Evolutionary conservation across 2,888 invertebrate species (phyloP).

Genomic region (Andrena dorsata): DNA sequence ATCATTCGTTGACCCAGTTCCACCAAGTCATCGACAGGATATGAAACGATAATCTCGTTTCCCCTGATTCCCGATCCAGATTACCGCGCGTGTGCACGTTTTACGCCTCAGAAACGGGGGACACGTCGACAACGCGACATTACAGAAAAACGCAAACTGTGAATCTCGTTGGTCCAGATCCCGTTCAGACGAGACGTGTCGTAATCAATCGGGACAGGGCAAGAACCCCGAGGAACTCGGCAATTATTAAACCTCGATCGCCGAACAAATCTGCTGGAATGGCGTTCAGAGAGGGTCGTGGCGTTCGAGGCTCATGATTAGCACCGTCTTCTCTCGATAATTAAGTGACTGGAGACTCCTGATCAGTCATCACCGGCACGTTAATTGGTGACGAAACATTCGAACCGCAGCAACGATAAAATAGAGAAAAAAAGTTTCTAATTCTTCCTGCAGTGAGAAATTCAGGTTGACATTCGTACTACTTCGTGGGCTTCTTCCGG

Average conservation of each 20-base stretch:
- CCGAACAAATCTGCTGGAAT: background rate
- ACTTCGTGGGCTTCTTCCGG: background rate
- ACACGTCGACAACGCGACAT: background rate
- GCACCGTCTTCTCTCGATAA: background rate
- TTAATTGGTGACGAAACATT: background rate
- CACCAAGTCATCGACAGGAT: slow-evolving; percentile 59
- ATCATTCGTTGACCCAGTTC: slow-evolving; percentile 72
- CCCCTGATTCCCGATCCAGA: slow-evolving; percentile 67
- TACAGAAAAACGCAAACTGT: background rate
- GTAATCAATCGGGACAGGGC: background rate
- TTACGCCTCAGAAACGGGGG: slow-evolving; percentile 13
- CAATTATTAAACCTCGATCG: background rate
- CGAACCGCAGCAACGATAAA: too few relatives aligned
- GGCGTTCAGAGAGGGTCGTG: background rate
- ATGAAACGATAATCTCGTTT: slow-evolving; percentile 73
- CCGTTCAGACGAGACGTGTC: background rate
- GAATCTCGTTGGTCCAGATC: background rate
- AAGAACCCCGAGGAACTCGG: background rate
- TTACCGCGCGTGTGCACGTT: slow-evolving; percentile 32
- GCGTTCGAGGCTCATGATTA: background rate
- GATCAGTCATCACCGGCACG: background rate
- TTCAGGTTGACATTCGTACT: background rate
- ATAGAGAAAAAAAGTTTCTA: background rate
- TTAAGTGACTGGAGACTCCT: too few relatives aligned
- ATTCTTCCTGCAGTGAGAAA: background rate